Evolutionary conservation across 2,113 vertebrate genomes (phyloP).

Genomic region (Podocnemis expansa): DNA sequence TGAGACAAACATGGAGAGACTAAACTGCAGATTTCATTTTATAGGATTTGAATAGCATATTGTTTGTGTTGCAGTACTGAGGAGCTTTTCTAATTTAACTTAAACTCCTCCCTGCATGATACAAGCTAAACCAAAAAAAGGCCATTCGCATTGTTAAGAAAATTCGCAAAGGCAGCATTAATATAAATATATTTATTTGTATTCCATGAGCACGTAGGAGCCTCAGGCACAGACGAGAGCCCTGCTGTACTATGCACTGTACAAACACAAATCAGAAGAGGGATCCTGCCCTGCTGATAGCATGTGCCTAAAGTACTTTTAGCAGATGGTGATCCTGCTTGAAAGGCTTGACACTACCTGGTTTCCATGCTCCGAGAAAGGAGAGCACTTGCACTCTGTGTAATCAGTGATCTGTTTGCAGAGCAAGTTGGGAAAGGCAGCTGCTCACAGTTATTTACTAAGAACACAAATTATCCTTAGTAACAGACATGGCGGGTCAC

Average conservation of each 20-base stretch:
- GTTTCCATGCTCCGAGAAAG: background rate
- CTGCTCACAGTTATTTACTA: background rate
- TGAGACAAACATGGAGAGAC: background rate
- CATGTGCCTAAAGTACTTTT: background rate
- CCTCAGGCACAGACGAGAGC: background rate
- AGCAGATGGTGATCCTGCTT: background rate
- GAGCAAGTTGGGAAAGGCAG: background rate
- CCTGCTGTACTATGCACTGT: background rate
- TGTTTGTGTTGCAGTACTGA: background rate
- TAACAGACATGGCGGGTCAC: background rate
- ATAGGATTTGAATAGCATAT: background rate
- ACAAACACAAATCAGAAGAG: background rate
- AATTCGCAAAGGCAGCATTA: background rate
- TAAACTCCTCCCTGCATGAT: background rate
- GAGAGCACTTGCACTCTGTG: background rate
- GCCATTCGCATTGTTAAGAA: background rate
- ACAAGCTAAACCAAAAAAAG: background rate
- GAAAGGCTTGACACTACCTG: background rate
- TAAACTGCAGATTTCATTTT: background rate
- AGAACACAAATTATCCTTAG: background rate
- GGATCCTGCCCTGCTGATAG: background rate
- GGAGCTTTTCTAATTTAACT: background rate
- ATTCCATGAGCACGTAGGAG: background rate
- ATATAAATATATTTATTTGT: background rate
- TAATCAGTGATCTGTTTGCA: background rate